Evolutionary conservation across 2,113 vertebrate species (phyloP).

Genomic region (Chionomys nivalis): DNA sequence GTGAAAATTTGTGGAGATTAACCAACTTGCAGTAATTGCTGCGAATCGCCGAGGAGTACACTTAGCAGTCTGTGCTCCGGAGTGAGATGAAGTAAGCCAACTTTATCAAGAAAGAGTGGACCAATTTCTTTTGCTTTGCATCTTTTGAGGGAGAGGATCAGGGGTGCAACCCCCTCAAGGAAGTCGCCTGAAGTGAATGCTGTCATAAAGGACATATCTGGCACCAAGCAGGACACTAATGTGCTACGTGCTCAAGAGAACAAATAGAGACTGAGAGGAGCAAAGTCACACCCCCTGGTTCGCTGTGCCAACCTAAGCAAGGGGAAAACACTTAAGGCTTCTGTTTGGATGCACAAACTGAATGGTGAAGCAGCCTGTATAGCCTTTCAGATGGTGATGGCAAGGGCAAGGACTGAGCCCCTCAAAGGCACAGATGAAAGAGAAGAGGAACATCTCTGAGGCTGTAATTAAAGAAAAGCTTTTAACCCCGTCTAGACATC

Average conservation of each 20-base stretch:
- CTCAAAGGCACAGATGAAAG: constrained; percentile 67
- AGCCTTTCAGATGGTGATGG: constrained; percentile 67
- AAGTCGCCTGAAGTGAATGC: constrained; percentile 53
- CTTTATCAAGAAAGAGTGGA: neutral
- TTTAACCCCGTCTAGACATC: constrained; percentile 70
- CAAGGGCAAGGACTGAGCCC: constrained; percentile 1
- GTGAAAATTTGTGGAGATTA: constrained; percentile 61
- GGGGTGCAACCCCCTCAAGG: constrained; percentile 32
- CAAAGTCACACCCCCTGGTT: constrained; percentile 48
- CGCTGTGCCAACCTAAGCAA: constrained; percentile 64
- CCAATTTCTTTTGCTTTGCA: neutral
- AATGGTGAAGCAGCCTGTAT: constrained; percentile 43
- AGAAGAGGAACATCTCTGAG: constrained; percentile 57
- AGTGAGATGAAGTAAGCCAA: constrained; percentile 1
- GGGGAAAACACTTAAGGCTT: constrained; percentile 52
- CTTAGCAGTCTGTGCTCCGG: neutral
- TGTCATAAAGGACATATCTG: constrained; percentile 30
- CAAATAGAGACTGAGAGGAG: constrained; percentile 29
- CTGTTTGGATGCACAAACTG: constrained; percentile 77
- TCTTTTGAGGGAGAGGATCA: neutral
- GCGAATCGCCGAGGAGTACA: constrained; percentile 42
- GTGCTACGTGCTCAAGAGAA: constrained; percentile 47
- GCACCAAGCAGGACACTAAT: constrained; percentile 66
- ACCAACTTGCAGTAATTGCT: constrained; percentile 44
- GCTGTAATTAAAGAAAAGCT: constrained; percentile 69